Evolutionary conservation across 1,140 invertebrate genomes (phyloP).

Genomic region (Andrena cerasifolii): DNA sequence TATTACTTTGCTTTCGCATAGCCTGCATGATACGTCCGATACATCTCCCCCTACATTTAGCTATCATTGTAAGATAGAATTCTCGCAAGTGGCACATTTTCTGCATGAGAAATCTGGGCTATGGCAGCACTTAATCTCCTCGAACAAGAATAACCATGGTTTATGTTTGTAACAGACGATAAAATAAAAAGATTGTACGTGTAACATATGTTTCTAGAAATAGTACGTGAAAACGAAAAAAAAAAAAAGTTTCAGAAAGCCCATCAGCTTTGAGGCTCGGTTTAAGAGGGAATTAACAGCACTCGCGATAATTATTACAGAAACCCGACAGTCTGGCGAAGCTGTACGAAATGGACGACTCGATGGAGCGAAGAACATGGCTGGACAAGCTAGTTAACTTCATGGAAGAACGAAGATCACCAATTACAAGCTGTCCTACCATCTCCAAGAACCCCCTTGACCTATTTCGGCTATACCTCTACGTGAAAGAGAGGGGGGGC

Average conservation of each 20-base stretch:
- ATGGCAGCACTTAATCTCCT: not conserved
- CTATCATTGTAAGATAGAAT: not conserved
- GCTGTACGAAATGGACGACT: slow-evolving; percentile 98
- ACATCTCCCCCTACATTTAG: not conserved
- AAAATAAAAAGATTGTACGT: slow-evolving; percentile 5
- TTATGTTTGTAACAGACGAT: slow-evolving; percentile 12
- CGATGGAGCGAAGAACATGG: slow-evolving; percentile 94
- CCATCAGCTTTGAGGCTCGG: not conserved
- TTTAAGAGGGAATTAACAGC: not conserved
- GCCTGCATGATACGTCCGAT: slow-evolving; percentile 10
- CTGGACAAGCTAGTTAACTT: slow-evolving; percentile 95
- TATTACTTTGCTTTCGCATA: slow-evolving; percentile 13
- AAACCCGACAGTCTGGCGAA: slow-evolving; percentile 95
- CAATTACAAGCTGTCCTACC: slow-evolving; percentile 96
- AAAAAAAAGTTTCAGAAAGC: not conserved
- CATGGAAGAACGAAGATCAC: slow-evolving; percentile 96
- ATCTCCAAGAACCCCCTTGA: slow-evolving; percentile 99
- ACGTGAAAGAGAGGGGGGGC: slow-evolving; percentile 97
- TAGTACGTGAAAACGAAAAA: too few species aligned
- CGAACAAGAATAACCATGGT: slow-evolving; percentile 16
- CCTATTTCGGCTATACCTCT: slow-evolving; percentile 97
- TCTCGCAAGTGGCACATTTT: not conserved
- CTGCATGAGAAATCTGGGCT: slow-evolving; percentile 26
- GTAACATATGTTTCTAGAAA: not conserved
- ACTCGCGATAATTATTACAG: slow-evolving; percentile 80